Conservation (phyloP, 1,140 invertebrate species). For the Onthophagus taurus region DNA sequence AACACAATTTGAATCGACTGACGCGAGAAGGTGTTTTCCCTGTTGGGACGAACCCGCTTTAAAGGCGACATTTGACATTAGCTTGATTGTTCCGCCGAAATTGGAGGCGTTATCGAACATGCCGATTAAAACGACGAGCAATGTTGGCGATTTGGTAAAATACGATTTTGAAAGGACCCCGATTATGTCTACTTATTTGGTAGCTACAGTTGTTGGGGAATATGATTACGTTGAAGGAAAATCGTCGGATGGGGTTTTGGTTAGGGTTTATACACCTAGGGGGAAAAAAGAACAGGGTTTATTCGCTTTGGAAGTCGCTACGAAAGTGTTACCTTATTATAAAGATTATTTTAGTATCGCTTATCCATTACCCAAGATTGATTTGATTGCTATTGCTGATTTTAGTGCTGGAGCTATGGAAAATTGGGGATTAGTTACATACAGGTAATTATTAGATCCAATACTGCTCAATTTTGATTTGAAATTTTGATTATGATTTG, state of each 20-base stretch:
- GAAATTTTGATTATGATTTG: too few relatives aligned
- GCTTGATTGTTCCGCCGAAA: constrained; percentile 65
- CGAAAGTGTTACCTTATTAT: constrained; percentile 83
- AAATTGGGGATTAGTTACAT: constrained; percentile 87
- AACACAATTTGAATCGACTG: constrained; percentile 90
- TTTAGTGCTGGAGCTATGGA: constrained; percentile 92
- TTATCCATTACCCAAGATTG: constrained; percentile 93
- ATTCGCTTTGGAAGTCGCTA: constrained; percentile 82
- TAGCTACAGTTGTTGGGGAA: constrained; percentile 88
- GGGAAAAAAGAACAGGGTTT: constrained; percentile 90
- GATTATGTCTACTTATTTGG: constrained; percentile 93
- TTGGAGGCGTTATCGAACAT: constrained; percentile 89
- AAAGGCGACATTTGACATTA: constrained; percentile 91
- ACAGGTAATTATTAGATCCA: constrained; percentile 39
- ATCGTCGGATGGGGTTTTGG: constrained; percentile 69
- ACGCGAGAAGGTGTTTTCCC: constrained; percentile 88
- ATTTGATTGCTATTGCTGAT: constrained; percentile 90
- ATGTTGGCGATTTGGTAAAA: constrained; percentile 43
- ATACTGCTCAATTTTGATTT: too few relatives aligned
- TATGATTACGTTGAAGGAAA: constrained; percentile 85
- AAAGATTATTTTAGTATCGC: constrained; percentile 91
- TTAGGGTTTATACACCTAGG: constrained; percentile 86
- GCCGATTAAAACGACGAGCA: constrained; percentile 57
- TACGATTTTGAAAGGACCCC: constrained; percentile 79
- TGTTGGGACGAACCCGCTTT: constrained; percentile 96